Evolutionary conservation across 2,888 invertebrate genomes (phyloP), one percentile per base, ranked within the genome.

Genomic region (Lasioglossum malachurum): DNA sequence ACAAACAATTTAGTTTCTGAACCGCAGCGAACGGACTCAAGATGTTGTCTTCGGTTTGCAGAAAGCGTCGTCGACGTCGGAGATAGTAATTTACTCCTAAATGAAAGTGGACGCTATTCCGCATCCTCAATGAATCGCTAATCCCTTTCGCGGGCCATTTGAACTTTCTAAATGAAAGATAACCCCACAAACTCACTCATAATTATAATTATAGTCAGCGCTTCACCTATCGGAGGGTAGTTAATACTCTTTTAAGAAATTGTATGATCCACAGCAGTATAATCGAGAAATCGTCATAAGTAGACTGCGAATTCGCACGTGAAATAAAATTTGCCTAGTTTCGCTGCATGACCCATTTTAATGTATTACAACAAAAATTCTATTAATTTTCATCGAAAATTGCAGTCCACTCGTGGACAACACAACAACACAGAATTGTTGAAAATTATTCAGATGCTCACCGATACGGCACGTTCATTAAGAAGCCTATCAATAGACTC

Each of bases 141-240:
- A 78, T 80, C 78, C 76, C 83, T 83, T 83, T 83, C 80, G 78
- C n/a, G 78, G 87, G 75, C 78, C 75, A 72, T 16, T 69, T 31
- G 35, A 60, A 35, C 31, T 71, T 38, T 75, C 71, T 67, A 57
- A 67, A 19, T 27, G 14, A 64, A 78, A 82, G 75, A 57, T 74
- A 60, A 49, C n/a, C 16, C 35, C 57, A 44, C 16, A 46, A 57
- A 57, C 46, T 23, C 69, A 69, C 35, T 23, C 41, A 19, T 53
- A 53, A 53, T 19, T 23, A 7, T 74, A 67, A 82, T 79, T 74
- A 23, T 49, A 81, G 72, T 60, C 27, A 60, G 7, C 16, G 60
- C 27, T 60, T 60, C 27, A 16, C 60, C 27, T 60, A 60, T 27
- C 60, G 16, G 27, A 12, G 5, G 5, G 2, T 60, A 31, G 16